Conservation (phyloP, 2,888 invertebrate species). For the Escarpia spicata region DNA sequence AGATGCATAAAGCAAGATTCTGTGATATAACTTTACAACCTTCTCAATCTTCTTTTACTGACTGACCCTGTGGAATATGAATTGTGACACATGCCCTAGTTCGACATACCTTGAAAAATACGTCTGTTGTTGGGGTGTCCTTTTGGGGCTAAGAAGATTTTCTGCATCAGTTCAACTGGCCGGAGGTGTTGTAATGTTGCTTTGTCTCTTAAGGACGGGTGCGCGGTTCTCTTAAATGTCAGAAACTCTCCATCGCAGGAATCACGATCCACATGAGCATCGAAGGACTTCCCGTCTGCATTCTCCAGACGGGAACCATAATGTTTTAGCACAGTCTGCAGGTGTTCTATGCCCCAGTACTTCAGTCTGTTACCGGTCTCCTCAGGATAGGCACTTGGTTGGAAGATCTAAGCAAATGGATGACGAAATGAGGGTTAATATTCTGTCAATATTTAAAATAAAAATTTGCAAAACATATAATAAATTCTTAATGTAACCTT, state of each 20-base stretch:
- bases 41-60: no score
- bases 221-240: background rate
- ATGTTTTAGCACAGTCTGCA: background rate
- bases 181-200: background rate
- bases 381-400: background rate
- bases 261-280: background rate
- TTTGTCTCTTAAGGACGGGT: background rate
- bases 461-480: background rate
- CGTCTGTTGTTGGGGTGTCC: background rate
- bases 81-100: background rate
- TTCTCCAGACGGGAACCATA: background rate
- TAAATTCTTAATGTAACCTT: background rate
- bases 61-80: background rate
- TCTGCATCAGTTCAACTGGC: background rate
- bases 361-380: background rate
- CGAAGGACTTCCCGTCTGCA: background rate
- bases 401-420: background rate
- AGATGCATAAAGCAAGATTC: background rate
- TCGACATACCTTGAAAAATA: background rate
- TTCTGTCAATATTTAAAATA: background rate
- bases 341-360: background rate
- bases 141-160: background rate
- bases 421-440: background rate
- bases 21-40: background rate
- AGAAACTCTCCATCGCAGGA: background rate